phyloP scores from a whole-genome alignment of 1,140 invertebrate species.

The Temnothorax curvispinosus region DNA sequence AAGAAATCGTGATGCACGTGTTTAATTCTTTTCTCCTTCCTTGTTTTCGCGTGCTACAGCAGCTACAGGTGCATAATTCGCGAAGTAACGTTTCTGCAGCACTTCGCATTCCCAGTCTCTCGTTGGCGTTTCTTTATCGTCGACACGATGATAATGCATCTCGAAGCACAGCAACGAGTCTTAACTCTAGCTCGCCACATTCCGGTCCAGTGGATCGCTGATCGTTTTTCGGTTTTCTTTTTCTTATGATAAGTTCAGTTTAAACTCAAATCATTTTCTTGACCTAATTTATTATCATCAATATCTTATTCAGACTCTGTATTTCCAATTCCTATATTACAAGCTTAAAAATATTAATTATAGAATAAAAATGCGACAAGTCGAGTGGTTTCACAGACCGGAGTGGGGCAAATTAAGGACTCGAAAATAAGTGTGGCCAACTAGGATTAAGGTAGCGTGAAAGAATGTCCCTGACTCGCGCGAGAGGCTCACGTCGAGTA shows the following conservation, averaged over 20 bases:
- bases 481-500: conserved; percentile 23
- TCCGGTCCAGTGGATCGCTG: too few species aligned
- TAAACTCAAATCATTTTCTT: too few species aligned
- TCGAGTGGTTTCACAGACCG: too few species aligned
- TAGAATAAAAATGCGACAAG: too few species aligned
- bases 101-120: background rate
- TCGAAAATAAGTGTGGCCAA: too few species aligned
- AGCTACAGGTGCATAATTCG: conserved; percentile 19
- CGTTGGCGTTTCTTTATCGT: conserved; percentile 18
- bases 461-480: conserved; percentile 29
- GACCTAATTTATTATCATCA: too few species aligned
- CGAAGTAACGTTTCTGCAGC: background rate
- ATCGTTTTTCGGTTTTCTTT: too few species aligned
- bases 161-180: background rate
- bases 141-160: background rate
- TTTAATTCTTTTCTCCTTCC: background rate
- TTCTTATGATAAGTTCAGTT: too few species aligned
- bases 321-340: too few species aligned
- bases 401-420: too few species aligned
- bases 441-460: background rate
- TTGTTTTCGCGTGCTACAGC: background rate
- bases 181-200: background rate
- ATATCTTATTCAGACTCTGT: too few species aligned
- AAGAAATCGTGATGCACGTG: background rate
- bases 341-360: too few species aligned